phyloP scores from a whole-genome alignment of 2,888 invertebrate species.

The Chromoteleia sp. region DNA sequence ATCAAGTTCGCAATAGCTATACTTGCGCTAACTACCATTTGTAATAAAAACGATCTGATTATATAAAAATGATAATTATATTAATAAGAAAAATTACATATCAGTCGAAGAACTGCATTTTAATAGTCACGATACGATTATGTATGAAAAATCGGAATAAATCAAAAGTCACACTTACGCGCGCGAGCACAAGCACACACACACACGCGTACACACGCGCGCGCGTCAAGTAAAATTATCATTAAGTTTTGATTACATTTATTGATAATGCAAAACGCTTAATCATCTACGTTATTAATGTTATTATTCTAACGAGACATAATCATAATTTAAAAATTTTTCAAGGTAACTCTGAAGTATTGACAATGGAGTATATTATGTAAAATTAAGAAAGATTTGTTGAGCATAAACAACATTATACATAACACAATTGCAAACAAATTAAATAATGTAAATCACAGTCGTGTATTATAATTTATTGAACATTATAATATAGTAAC shows the following conservation, averaged over 20 bases:
- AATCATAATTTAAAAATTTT: slow-evolving; percentile 56
- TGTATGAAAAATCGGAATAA: slow-evolving; percentile 58
- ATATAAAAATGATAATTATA: slow-evolving; percentile 69
- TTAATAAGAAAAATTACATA: slow-evolving; percentile 67
- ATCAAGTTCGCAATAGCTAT: slow-evolving; percentile 47
- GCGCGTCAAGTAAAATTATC: slow-evolving; percentile 49
- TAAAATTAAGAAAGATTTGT: slow-evolving; percentile 45
- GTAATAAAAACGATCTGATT: slow-evolving; percentile 62
- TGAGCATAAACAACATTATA: slow-evolving; percentile 11
- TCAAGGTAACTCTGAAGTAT: slow-evolving; percentile 42
- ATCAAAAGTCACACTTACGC: slow-evolving; percentile 51
- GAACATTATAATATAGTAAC: background rate
- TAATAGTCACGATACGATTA: slow-evolving; percentile 54
- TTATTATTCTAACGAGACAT: slow-evolving; percentile 61
- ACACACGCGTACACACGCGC: too few relatives aligned
- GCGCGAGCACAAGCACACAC: background rate
- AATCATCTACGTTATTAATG: slow-evolving; percentile 63
- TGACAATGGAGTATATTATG: slow-evolving; percentile 38
- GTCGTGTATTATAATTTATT: background rate
- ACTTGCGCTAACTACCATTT: slow-evolving; percentile 51
- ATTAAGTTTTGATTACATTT: slow-evolving; percentile 68
- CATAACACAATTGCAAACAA: slow-evolving; percentile 2
- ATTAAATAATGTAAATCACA: slow-evolving; percentile 5
- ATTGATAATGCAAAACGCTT: slow-evolving; percentile 63
- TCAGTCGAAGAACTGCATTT: slow-evolving; percentile 39